phyloP scores from a whole-genome alignment of 2,797 vertebrate species.

The Tapirus indicus region DNA sequence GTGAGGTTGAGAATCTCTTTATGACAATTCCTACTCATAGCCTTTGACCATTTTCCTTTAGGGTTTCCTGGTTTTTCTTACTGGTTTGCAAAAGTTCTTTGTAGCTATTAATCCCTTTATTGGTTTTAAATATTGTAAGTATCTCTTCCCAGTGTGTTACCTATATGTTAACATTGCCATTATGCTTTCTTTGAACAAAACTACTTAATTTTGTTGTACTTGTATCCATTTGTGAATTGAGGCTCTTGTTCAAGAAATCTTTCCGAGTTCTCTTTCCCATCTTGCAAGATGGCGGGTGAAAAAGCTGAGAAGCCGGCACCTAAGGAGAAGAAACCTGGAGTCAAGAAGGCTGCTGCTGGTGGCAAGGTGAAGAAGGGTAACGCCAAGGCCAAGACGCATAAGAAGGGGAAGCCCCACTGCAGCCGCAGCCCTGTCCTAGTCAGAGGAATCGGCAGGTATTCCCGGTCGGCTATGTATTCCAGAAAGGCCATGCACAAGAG shows the following conservation, averaged over 20 bases:
- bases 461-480: slow-evolving; percentile 95
- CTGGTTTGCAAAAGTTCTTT: neutral
- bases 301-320: slow-evolving; percentile 69
- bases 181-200: neutral
- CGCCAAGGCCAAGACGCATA: slow-evolving; percentile 88
- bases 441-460: slow-evolving; percentile 94
- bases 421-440: slow-evolving; percentile 97
- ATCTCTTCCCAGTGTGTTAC: neutral
- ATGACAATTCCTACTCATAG: neutral
- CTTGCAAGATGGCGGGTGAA: slow-evolving; percentile 90
- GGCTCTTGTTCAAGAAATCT: neutral
- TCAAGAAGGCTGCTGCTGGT: slow-evolving; percentile 83
- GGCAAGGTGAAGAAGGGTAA: slow-evolving; percentile 81
- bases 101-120: neutral
- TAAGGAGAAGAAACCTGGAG: slow-evolving; percentile 76
- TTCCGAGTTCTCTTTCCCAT: no score
- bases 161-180: neutral
- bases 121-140: neutral
- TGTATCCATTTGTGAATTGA: neutral
- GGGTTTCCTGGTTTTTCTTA: neutral
- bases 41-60: neutral
- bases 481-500: slow-evolving; percentile 97
- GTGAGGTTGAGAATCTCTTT: neutral
- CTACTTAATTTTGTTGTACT: neutral
- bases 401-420: slow-evolving; percentile 91